Percentiles rank a stretch among this genome's conserved stretches.
phyloP scores from a whole-genome alignment of 2,888 invertebrate species.

The Phalera bucephala region DNA sequence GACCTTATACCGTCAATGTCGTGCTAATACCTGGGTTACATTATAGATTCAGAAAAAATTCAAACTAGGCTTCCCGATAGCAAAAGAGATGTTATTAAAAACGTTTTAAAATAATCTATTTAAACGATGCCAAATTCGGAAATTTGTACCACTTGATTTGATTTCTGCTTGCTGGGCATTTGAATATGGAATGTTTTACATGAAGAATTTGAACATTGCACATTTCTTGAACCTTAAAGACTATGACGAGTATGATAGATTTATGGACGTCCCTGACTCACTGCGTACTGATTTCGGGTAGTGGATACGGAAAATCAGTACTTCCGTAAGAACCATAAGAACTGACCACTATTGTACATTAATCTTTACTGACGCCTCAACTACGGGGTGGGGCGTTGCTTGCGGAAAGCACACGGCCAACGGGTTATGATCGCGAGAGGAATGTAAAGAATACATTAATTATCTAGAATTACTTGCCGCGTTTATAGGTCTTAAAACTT shows the following conservation, averaged over 20 bases:
- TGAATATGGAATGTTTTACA: no score
- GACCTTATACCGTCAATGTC: constrained; percentile 2
- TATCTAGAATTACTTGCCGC: no score
- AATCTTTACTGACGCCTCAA: constrained; percentile 7
- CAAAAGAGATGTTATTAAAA: constrained; percentile 11
- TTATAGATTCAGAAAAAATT: no score
- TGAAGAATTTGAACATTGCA: constrained; percentile 23
- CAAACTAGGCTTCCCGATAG: constrained; percentile 12
- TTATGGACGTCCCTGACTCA: background rate
- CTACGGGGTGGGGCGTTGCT: constrained; percentile 7
- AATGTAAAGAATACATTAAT: no score
- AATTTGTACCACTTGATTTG: constrained; percentile 24
- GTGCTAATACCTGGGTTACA: constrained; percentile 16
- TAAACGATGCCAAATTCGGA: constrained; percentile 19
- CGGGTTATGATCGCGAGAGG: no score
- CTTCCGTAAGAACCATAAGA: background rate
- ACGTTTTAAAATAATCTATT: background rate
- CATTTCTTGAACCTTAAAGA: constrained; percentile 12
- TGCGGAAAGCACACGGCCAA: constrained; percentile 4
- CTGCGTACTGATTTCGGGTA: constrained; percentile 1
- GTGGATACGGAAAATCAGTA: constrained; percentile 2
- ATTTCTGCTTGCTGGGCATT: constrained; percentile 33
- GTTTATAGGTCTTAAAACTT: constrained; percentile 4
- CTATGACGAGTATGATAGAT: background rate
- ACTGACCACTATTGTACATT: no score